Evolutionary conservation across 1,140 invertebrate species (phyloP).

Genomic region (Venturia canescens): DNA sequence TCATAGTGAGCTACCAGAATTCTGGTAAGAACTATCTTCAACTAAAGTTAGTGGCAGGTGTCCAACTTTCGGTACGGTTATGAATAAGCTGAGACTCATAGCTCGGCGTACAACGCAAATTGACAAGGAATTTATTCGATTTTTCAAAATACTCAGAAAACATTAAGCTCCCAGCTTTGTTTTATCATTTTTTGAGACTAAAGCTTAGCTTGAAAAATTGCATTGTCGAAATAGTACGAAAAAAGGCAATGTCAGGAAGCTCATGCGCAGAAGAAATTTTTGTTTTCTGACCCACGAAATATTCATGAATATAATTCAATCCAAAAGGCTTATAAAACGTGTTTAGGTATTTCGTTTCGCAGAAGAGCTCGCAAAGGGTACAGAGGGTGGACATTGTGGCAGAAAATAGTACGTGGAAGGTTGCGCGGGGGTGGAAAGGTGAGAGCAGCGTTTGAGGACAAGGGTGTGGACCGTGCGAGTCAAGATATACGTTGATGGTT

Average conservation of each 20-base stretch:
- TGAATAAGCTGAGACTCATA: slow-evolving; percentile 68
- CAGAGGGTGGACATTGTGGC: slow-evolving; percentile 2
- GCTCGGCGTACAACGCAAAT: background rate
- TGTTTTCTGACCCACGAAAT: background rate
- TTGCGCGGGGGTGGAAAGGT: slow-evolving; percentile 36
- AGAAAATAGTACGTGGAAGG: slow-evolving; percentile 30
- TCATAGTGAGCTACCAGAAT: slow-evolving; percentile 61
- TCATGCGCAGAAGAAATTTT: background rate
- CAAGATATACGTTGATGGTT: background rate
- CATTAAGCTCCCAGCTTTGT: background rate
- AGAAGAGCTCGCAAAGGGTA: background rate
- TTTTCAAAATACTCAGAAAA: background rate
- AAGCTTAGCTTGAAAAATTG: background rate
- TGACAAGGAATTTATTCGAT: background rate
- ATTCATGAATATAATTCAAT: background rate
- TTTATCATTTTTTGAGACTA: background rate
- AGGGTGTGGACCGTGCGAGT: background rate
- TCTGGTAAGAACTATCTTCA: slow-evolving; percentile 58
- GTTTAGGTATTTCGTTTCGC: background rate
- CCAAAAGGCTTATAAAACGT: background rate
- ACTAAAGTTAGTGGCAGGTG: slow-evolving; percentile 60
- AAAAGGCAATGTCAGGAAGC: no score
- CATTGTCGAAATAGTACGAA: no score
- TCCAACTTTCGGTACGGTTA: slow-evolving; percentile 71
- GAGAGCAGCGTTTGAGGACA: slow-evolving; percentile 15